Conservation (phyloP, 1,140 invertebrate species). For the Drosophila hydei region DNA sequence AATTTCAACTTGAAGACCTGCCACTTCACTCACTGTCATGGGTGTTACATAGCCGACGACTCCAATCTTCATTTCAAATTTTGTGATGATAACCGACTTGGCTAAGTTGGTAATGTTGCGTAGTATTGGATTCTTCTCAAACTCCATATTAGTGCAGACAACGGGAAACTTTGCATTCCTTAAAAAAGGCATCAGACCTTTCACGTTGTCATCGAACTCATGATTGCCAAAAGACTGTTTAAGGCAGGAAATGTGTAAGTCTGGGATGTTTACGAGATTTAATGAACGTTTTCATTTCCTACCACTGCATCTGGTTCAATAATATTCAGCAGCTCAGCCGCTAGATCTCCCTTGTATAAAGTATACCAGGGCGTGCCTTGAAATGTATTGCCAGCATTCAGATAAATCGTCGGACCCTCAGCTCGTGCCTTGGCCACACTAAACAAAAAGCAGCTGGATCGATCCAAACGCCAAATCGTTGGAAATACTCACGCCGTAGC, state of each 20-base stretch:
- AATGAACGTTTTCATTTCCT: conserved; percentile 67
- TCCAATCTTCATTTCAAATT: conserved; percentile 88
- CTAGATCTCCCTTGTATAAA: conserved; percentile 89
- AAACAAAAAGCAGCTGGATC: not conserved
- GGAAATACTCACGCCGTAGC: conserved; percentile 85
- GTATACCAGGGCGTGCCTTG: conserved; percentile 93
- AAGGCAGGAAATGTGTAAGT: not conserved
- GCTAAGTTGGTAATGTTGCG: conserved; percentile 69
- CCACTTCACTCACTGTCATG: conserved; percentile 88
- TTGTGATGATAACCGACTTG: conserved; percentile 88
- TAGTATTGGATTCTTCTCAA: conserved; percentile 87
- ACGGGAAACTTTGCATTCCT: conserved; percentile 89
- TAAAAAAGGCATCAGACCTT: conserved; percentile 90
- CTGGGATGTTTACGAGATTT: not conserved
- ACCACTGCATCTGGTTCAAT: conserved; percentile 93
- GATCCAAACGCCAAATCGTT: rapidly evolving
- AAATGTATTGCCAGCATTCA: conserved; percentile 95
- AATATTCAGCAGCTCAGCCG: conserved; percentile 90
- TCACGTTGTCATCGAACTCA: conserved; percentile 94
- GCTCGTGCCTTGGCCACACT: conserved; percentile 85
- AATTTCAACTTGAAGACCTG: conserved; percentile 87
- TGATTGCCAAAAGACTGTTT: conserved; percentile 94
- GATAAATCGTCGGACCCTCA: conserved; percentile 87
- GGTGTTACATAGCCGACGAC: conserved; percentile 95
- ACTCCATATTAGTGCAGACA: conserved; percentile 90